Evolutionary conservation across 2,888 invertebrate species (phyloP).

Genomic region (Aphidius colemani): DNA sequence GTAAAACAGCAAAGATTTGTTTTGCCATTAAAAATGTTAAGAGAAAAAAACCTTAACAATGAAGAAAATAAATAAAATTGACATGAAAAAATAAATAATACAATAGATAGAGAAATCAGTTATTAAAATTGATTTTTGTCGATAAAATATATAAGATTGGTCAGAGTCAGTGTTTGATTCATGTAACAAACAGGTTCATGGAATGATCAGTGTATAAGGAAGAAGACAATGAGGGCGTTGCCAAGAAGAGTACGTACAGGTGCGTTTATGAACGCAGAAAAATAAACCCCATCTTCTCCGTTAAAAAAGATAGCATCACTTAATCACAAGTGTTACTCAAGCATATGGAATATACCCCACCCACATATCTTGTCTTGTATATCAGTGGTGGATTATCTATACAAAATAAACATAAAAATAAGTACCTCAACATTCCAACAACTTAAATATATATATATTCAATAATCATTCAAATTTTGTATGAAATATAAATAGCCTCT

Average conservation of each 20-base stretch:
- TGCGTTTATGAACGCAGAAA: conserved; percentile 42
- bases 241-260: conserved; percentile 43
- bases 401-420: conserved; percentile 50
- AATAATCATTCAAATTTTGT: neutral
- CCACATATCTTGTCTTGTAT: conserved; percentile 46
- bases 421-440: conserved; percentile 37
- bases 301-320: conserved; percentile 51
- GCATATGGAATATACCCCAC: conserved; percentile 47
- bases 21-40: too few species aligned
- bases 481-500: neutral
- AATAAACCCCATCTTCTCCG: conserved; percentile 20
- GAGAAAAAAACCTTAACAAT: too few species aligned
- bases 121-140: too few species aligned
- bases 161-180: conserved; percentile 6
- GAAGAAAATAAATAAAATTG: too few species aligned
- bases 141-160: neutral
- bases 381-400: conserved; percentile 55
- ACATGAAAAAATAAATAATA: too few species aligned
- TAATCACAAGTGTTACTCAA: conserved; percentile 54
- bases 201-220: conserved; percentile 20
- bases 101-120: too few species aligned
- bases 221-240: conserved; percentile 46
- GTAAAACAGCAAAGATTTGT: too few species aligned
- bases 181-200: conserved; percentile 29
- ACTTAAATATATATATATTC: neutral